Base-by-base conservation (phyloP, 2,797 vertebrate species). In the Hypotaenidia okinawae region DNA sequence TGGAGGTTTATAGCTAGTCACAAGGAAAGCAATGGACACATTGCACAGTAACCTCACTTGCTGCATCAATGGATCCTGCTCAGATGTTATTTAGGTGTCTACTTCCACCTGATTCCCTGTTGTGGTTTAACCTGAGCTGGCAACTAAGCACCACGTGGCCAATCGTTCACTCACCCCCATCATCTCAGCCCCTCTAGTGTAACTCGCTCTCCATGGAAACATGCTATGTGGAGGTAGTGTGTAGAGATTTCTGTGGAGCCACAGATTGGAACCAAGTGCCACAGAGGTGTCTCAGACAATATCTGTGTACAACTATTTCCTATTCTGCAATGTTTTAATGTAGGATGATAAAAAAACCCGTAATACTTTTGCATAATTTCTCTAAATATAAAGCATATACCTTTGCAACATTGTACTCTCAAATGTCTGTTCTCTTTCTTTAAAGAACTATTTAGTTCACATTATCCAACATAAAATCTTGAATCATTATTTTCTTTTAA, bases 151-250 rank as follows among this genome's bases (percentile, higher is more conserved):
- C 49, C 25, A 25, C 49, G 27, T 27, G 49, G 24, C 49, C 5
- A 14, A 25, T 52, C 8, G 8, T 25, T 52, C 51, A 52, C 25
- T 27, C 25, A 25, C 7, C 51, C 51, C 55, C 62, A n/a, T 58
- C 13, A 11, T 25, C 33, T 79, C 54, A 58, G 21, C 8, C 32
- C 5, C 28, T 61, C 35, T 59, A 11, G 23, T 5, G 1, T 43
- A 43, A 22, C 35, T 55, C 37, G 43, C 24, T 73, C 25, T 62
- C 43, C 70, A 68, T 35, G 37, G 59, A 57, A 61, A 51, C 12
- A 8, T 47, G 5, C 13, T 32, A 4, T 16, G 35, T 6, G 5
- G 47, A 57, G 15, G 24, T 13, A 47, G 16, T 2, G 0, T 49
- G 51, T 14, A 54, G 9, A n/a, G 37, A 33, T 24, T 33, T 61